These are phyloP conservation scores for human (Homo sapiens) DNA, from an alignment of 2,113 vertebrate species.

Conservation along the genomic window GRCh38 chr16:50403001-50403500, in stretches of 20 bases:
- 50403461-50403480: conserved; percentile 94
- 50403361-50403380: conserved; percentile 99
- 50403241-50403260: conserved; percentile 80
- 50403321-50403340: conserved; percentile 88
- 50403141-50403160: background rate
- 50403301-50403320: conserved; percentile 89
- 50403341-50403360: conserved; percentile 88
- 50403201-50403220: conserved; percentile 63
- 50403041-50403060: background rate
- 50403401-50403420: conserved; percentile 97
- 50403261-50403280: conserved; percentile 83
- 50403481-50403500: conserved; percentile 92
- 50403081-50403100: background rate
- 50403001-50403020: background rate
- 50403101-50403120: conserved; percentile 13
- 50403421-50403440: conserved; percentile 97
- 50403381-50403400: conserved; percentile 99
- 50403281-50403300: conserved; percentile 85
- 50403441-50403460: conserved; percentile 97
- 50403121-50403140: background rate
- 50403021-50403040: background rate
- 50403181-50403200: conserved; percentile 12
- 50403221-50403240: conserved; percentile 70
- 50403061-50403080: background rate
- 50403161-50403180: background rate